Base-by-base conservation (phyloP, 2,888 invertebrate genomes). In the Aporophyla lueneburgensis region DNA sequence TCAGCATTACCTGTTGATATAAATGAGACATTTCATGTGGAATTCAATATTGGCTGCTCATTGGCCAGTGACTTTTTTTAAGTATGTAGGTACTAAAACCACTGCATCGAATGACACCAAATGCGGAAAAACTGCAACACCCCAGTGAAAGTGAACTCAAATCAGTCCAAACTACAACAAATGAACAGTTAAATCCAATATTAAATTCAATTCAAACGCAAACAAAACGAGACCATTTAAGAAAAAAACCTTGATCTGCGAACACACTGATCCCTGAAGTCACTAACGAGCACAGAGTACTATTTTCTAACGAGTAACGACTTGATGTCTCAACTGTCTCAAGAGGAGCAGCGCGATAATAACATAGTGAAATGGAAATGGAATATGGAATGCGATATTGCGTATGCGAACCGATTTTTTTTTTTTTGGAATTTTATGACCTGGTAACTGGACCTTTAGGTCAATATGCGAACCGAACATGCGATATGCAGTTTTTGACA, bases 181-280 rank as follows among this genome's bases (percentile, higher is more conserved):
- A 43, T n/a, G 4, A 74, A 74, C 62, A 58, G 63, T 51, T 10
- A 40, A 56, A 74, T 54, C 27, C 2, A 54, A 71, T 49, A 24
- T 21, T 40, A 19, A 75, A 27, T 33, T 72, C 9, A 49, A 24
- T 70, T 33, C 6, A 40, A 59, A 58, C 1, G 27, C 27, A 66
- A 21, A 40, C 27, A 66, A 21, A 40, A 2, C 24, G 16, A 53
- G 19, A 46, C 3, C n/a, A 4, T 53, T 53, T 21, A 51, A 5
- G 51, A 1, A 51, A 7, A 24, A 65, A 67, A 10, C 24, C n/a
- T n/a, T 51, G 49, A 66, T 21, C 27, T 66, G 14, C 49, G 9
- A 40, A 14, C 14, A 40, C 5, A 62, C 61, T 21, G 46, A 65
- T 4, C 19, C 24, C 46, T 49, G 58, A 14, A 33, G 16, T 16